Evolutionary conservation across 2,888 invertebrate genomes (phyloP).

Genomic region (Hyalella azteca): DNA sequence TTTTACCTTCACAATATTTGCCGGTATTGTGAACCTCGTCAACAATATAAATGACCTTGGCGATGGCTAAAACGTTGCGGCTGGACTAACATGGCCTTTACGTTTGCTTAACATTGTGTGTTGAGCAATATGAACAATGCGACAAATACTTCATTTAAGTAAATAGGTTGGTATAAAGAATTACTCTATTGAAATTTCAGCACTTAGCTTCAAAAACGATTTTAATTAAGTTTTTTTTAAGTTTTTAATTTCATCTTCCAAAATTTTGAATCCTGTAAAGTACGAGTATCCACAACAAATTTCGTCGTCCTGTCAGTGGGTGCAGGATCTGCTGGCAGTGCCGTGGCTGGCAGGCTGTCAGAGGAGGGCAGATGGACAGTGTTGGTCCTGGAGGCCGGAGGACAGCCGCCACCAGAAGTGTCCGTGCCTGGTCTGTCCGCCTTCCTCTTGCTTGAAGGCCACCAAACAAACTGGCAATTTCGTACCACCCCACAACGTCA

Average conservation of each 20-base stretch:
- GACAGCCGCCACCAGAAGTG: slow-evolving; percentile 39
- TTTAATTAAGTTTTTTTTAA: neutral
- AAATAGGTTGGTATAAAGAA: too few species aligned
- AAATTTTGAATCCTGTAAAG: neutral
- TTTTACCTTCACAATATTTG: too few species aligned
- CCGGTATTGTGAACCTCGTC: too few species aligned
- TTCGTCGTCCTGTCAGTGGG: neutral
- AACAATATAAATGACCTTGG: too few species aligned
- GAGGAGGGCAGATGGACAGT: slow-evolving; percentile 30
- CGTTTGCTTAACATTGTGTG: too few species aligned
- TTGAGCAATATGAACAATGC: too few species aligned
- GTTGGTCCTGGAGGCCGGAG: slow-evolving; percentile 42
- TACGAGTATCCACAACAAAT: neutral
- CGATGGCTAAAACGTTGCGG: too few species aligned
- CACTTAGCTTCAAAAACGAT: neutral
- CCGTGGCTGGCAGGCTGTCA: slow-evolving; percentile 32
- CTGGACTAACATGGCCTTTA: too few species aligned
- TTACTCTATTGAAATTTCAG: too few species aligned
- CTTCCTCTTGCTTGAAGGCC: neutral
- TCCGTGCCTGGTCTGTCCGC: slow-evolving; percentile 30
- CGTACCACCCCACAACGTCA: slow-evolving; percentile 27
- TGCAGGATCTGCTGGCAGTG: slow-evolving; percentile 32
- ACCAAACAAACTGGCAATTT: slow-evolving; percentile 39
- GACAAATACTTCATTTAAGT: too few species aligned
- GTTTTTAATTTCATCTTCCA: neutral